A percentile compares a stretch with the other conserved stretches of the same genome.
These are phyloP conservation scores for Nemotelus nigrinus DNA, from an alignment of 2,888 invertebrate species.

Conservation along the genomic window DNA sequence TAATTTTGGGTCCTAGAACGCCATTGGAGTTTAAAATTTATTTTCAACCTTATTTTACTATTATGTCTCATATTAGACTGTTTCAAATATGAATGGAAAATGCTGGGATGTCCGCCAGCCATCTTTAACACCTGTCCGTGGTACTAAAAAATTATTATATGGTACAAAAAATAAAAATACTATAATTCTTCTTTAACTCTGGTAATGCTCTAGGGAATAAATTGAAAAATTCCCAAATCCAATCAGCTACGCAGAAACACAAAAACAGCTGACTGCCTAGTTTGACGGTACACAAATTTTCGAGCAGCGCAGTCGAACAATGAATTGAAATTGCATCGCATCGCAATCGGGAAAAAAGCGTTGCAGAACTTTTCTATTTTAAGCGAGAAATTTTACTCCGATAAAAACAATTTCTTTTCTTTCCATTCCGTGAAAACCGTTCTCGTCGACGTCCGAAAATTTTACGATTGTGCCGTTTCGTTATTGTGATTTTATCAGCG, in stretches of 20 bases:
- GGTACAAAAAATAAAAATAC: too few relatives aligned
- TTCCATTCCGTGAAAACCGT: neutral
- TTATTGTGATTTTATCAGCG: neutral
- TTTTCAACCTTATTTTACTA: too few relatives aligned
- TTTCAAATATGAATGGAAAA: too few relatives aligned
- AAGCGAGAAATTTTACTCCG: slow-evolving; percentile 22
- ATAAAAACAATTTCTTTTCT: slow-evolving; percentile 14
- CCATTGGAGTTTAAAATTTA: too few relatives aligned
- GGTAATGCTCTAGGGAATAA: neutral
- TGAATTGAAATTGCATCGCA: slow-evolving; percentile 20
- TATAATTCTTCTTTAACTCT: neutral
- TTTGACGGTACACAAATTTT: slow-evolving; percentile 16
- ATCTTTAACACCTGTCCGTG: too few relatives aligned
- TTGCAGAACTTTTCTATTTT: slow-evolving; percentile 31
- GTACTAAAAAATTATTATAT: too few relatives aligned
- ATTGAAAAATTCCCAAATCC: neutral
- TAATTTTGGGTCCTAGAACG: too few relatives aligned
- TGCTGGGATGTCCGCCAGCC: too few relatives aligned
- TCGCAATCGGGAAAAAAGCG: neutral
- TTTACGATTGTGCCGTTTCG: slow-evolving; percentile 2
- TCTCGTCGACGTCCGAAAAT: neutral
- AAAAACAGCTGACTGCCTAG: slow-evolving; percentile 26
- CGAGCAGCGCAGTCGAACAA: slow-evolving; percentile 21
- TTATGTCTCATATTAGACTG: too few relatives aligned
- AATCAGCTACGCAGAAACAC: neutral